Conservation (phyloP, 2,888 invertebrate genomes). For the Ceratothoa steindachneri region DNA sequence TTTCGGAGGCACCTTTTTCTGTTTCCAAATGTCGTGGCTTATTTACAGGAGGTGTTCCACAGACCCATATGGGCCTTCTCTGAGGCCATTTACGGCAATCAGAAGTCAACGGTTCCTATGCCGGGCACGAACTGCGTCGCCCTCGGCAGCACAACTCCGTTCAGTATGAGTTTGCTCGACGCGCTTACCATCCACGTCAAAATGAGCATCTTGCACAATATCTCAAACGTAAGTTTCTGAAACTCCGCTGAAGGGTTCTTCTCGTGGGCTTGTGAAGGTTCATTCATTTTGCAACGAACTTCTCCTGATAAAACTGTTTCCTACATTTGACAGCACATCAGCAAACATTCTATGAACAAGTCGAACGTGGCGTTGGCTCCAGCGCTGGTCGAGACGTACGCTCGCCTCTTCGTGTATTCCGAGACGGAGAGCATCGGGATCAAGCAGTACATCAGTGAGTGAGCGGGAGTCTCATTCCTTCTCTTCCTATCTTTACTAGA, state of each 20-base stretch:
- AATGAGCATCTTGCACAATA: slow-evolving; percentile 76
- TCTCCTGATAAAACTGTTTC: neutral
- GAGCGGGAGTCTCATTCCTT: too few species aligned
- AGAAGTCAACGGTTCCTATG: slow-evolving; percentile 49
- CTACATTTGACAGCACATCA: slow-evolving; percentile 68
- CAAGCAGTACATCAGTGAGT: slow-evolving; percentile 88
- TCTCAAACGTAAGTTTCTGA: slow-evolving; percentile 42
- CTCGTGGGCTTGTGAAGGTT: neutral
- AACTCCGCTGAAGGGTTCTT: too few species aligned
- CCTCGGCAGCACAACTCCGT: slow-evolving; percentile 72
- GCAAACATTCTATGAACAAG: slow-evolving; percentile 82
- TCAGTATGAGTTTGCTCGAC: slow-evolving; percentile 88
- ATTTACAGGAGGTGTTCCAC: slow-evolving; percentile 57
- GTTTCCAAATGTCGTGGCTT: too few species aligned
- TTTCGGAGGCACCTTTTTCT: too few species aligned
- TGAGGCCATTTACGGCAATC: slow-evolving; percentile 51
- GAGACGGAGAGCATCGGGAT: slow-evolving; percentile 95
- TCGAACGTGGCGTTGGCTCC: slow-evolving; percentile 75
- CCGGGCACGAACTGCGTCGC: slow-evolving; percentile 54
- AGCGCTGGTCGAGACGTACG: slow-evolving; percentile 90
- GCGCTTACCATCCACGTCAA: slow-evolving; percentile 92
- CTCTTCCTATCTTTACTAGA: too few species aligned
- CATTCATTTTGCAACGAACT: neutral
- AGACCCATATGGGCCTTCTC: slow-evolving; percentile 40
- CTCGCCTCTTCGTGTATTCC: slow-evolving; percentile 84